phyloP scores from a whole-genome alignment of 2,797 vertebrate genomes.

The Chloroceryle amazona region DNA sequence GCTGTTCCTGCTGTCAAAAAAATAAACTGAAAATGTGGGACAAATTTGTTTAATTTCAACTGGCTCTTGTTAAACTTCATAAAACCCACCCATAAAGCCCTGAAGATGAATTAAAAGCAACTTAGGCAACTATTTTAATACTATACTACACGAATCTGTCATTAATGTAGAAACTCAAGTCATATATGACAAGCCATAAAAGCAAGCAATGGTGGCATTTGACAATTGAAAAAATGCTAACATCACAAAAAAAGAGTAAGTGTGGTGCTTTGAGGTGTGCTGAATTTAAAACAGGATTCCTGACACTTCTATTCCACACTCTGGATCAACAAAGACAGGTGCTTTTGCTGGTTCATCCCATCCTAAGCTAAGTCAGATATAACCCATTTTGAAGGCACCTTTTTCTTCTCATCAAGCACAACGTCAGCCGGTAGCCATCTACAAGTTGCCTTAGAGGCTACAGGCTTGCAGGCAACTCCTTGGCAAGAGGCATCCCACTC shows the following conservation, averaged over 20 bases:
- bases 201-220: neutral
- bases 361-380: neutral
- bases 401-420: neutral
- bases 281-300: neutral
- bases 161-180: neutral
- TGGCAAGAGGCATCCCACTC: neutral
- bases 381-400: neutral
- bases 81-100: neutral
- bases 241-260: rapidly evolving
- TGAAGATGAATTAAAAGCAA: neutral
- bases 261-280: neutral
- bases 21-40: neutral
- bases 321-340: neutral
- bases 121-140: neutral
- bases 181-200: neutral
- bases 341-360: neutral
- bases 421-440: neutral
- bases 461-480: neutral
- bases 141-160: rapidly evolving
- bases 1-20: neutral
- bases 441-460: neutral
- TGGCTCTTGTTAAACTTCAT: neutral
- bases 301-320: neutral
- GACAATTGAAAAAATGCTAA: neutral
- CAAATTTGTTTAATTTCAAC: neutral